Evolutionary conservation across 2,888 invertebrate species (phyloP), one percentile per base, ranked within the genome.

Genomic region (Monopis laevigella): DNA sequence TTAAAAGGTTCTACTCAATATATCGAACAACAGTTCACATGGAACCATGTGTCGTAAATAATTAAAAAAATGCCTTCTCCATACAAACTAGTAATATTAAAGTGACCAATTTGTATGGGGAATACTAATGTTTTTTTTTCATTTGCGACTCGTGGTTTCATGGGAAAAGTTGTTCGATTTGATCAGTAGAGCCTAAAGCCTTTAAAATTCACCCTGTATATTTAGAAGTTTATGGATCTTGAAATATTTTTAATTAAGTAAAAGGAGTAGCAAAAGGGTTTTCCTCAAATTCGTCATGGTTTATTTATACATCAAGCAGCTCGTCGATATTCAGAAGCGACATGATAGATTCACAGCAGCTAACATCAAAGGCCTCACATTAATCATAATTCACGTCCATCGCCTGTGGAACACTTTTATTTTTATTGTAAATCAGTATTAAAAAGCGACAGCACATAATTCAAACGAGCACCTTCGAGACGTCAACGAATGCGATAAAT

Each of bases 351-450:
- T 77, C 80, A 77, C 75, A 75, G 74, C 77, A 68, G 69, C 55
- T 58, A 65, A 78, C 74, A 78, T 80, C 80, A 80, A 80, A 80
- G 77, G 63, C 61, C 58, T 52, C 50, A 62, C 75, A 78, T 80
- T 74, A 78, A 78, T 80, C 78, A 80, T 80, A 80, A 78, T 75
- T 71, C 68, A 73, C 77, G 78, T 77, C 77, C 75, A 78, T 78
- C 75, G 75, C 72, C 68, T 65, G 65, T 68, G 67, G 63, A 67
- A 69, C 71, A 62, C 62, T 68, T 67, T 66, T 72, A 72, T 74
- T 78, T 80, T 80, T 78, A 77, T 78, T 78, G 77, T 78, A 73
- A 75, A 80, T 77, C 75, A 73, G 77, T 73, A 77, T 78, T 77
- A 77, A 77, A 78, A 75, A 71, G 75, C 66, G 74, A 75, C 74